Evolutionary conservation across 1,140 invertebrate genomes (phyloP).

Genomic region (Eumaeus atala): DNA sequence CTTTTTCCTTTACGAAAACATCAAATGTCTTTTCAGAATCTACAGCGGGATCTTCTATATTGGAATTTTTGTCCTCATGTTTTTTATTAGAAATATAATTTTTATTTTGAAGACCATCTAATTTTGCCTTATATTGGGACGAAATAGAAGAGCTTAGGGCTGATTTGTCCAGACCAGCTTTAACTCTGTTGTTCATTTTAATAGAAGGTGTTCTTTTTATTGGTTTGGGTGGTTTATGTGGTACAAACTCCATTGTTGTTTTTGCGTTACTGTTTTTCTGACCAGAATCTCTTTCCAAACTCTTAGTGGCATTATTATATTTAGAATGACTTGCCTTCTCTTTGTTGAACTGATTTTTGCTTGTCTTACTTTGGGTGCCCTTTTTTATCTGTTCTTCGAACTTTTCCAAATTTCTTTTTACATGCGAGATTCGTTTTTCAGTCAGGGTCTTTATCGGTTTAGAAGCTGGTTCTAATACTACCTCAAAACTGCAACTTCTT

Average conservation of each 20-base stretch:
- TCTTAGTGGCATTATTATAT: slow-evolving; percentile 65
- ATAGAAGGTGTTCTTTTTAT: slow-evolving; percentile 69
- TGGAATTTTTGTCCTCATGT: slow-evolving; percentile 56
- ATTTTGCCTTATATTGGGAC: slow-evolving; percentile 68
- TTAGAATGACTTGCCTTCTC: slow-evolving; percentile 62
- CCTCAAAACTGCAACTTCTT: slow-evolving; percentile 73
- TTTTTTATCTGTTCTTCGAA: slow-evolving; percentile 72
- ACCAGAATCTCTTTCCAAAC: slow-evolving; percentile 73
- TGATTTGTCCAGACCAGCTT: slow-evolving; percentile 58
- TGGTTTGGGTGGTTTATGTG: slow-evolving; percentile 76
- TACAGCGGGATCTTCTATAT: slow-evolving; percentile 43
- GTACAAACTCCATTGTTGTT: slow-evolving; percentile 74
- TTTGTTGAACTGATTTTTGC: slow-evolving; percentile 70
- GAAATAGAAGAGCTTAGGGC: slow-evolving; percentile 66
- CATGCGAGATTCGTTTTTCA: slow-evolving; percentile 69
- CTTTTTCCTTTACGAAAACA: slow-evolving; percentile 76
- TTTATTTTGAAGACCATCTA: slow-evolving; percentile 69
- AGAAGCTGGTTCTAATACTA: slow-evolving; percentile 64
- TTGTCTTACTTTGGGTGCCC: slow-evolving; percentile 69
- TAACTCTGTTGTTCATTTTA: slow-evolving; percentile 66
- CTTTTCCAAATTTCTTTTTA: slow-evolving; percentile 72
- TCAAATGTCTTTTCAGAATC: slow-evolving; percentile 74
- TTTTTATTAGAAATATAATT: slow-evolving; percentile 57
- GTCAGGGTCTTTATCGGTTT: slow-evolving; percentile 64
- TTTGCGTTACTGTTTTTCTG: slow-evolving; percentile 72